Evolutionary conservation across 2,888 invertebrate species (phyloP), one percentile per base, ranked within the genome.

Genomic region (Nephrotoma appendiculata): DNA sequence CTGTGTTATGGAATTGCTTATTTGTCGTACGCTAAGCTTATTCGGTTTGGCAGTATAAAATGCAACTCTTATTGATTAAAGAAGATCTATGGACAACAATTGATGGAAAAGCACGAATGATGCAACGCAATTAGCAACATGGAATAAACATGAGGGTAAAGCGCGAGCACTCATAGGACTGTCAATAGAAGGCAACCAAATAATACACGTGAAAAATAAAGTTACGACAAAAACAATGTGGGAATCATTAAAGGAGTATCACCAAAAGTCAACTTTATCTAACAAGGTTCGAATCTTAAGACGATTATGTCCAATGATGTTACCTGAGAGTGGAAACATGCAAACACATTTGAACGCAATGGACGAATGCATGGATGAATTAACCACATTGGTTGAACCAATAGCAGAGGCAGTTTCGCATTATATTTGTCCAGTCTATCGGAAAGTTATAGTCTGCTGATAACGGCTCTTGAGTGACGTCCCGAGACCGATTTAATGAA

Each of bases 381-480:
- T 48, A 12, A 31, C 9, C 15, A 71, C 71, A 71, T 31, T 71
- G 31, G 71, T 0, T 31, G 15, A 71, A 9, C 19, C 71, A 71
- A 71, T 71, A 71, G 15, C 71, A 6, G 71, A 71, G 71, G 71
- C 71, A 6, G 19, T 71, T 71, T 71, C 31, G 71, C 15, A 71
- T 71, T 71, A 71, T 71, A 71, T 31, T 31, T 31, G 31, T 3
- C 31, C 2, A 31, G 2, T 31, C 2, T 31, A 31, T 31, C 31
- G 31, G 31, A 31, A 31, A 3, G 31, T 31, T 31, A 31, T 31
- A 31, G 31, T 31, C 1, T 31, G 31, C 2, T 87, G 41, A 86
- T 87, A 45, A 87, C 86, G 12, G 52, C 86, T 41, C 45, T 87
- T 19, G 87, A 86, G 83, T 44, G 86, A 42, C 87, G 83, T 19